phyloP scores from a whole-genome alignment of 2,113 vertebrate species.

The Colinus virginianus region DNA sequence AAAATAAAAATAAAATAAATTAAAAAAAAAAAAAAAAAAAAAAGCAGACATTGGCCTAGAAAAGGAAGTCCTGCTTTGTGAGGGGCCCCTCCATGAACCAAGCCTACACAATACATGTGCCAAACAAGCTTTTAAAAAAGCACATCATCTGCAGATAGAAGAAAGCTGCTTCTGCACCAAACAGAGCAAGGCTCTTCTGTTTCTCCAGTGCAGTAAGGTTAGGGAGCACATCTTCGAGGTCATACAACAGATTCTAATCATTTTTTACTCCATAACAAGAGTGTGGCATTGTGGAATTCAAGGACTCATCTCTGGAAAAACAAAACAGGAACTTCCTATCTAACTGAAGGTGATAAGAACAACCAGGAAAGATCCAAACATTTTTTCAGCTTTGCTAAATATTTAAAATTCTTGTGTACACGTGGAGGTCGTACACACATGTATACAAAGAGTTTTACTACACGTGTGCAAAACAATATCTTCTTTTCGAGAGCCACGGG shows the following conservation, averaged over 20 bases:
- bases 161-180: not conserved
- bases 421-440: fast-evolving
- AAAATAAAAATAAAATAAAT: too few species aligned
- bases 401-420: not conserved
- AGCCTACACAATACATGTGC: not conserved
- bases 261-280: not conserved
- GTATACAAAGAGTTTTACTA: not conserved
- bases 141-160: not conserved
- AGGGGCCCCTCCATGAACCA: not conserved
- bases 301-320: not conserved
- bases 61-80: not conserved
- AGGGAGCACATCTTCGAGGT: not conserved
- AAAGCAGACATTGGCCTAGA: not conserved
- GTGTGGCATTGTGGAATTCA: not conserved
- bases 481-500: not conserved
- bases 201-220: not conserved
- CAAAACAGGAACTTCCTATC: not conserved
- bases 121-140: not conserved
- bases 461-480: not conserved
- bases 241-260: not conserved
- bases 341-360: not conserved
- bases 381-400: too few species aligned
- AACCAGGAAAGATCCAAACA: not conserved
- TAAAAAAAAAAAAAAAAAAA: not conserved
- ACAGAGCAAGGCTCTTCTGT: not conserved